A percentile compares a stretch with the other conserved stretches of the same genome.
These are phyloP conservation scores for Mus pahari DNA, from an alignment of 2,113 vertebrate genomes.

Conservation along the genomic window DNA sequence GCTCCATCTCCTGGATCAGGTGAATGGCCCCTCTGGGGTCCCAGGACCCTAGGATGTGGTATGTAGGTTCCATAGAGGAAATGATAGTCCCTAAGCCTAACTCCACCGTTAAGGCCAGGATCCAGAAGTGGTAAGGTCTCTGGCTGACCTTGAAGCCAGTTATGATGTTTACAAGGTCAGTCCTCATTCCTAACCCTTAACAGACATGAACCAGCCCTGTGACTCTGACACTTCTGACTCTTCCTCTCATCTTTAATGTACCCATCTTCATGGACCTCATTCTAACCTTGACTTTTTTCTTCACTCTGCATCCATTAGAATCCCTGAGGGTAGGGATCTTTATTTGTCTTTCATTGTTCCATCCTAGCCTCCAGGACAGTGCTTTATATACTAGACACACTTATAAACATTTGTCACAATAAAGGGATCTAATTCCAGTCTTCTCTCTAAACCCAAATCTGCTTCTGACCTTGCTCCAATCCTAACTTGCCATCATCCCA, in stretches of 20 bases:
- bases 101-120: background rate
- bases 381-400: conserved; percentile 26
- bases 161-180: conserved; percentile 49
- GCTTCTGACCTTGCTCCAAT: conserved; percentile 44
- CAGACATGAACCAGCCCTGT: background rate
- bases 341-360: conserved; percentile 42
- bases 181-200: conserved; percentile 37
- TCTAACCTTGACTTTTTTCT: conserved; percentile 38
- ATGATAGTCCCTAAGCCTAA: conserved; percentile 10
- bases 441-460: conserved; percentile 44
- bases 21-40: conserved; percentile 66
- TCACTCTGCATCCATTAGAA: conserved; percentile 30
- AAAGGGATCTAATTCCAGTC: conserved; percentile 22
- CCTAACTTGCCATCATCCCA: conserved; percentile 39
- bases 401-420: conserved; percentile 60
- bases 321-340: conserved; percentile 30
- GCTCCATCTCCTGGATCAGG: conserved; percentile 94
- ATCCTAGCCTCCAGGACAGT: background rate
- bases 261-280: conserved; percentile 42
- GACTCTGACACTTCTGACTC: conserved; percentile 6
- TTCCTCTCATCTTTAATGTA: conserved; percentile 49
- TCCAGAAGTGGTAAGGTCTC: conserved; percentile 52
- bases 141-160: conserved; percentile 41
- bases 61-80: conserved; percentile 46
- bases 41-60: background rate